These are phyloP conservation scores for Vulpes ferrilata DNA, from an alignment of 2,113 vertebrate genomes.

Conservation along the genomic window DNA sequence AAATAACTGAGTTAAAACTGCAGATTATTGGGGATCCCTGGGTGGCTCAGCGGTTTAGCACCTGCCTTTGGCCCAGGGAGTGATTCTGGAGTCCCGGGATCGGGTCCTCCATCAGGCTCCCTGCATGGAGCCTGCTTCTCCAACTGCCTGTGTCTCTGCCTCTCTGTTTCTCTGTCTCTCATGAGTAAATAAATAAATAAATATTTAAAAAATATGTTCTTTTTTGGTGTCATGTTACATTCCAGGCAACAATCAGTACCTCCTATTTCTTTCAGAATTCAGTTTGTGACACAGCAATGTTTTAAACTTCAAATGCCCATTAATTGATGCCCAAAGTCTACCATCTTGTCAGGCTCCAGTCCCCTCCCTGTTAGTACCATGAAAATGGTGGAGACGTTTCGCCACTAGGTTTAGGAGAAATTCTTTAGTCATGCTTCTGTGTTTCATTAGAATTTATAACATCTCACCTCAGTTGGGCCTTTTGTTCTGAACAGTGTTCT, in stretches of 20 bases:
- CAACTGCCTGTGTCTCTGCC: neutral
- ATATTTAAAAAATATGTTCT: neutral
- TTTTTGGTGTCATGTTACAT: neutral
- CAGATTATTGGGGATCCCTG: neutral
- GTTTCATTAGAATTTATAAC: neutral
- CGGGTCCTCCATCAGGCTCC: neutral
- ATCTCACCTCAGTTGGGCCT: neutral
- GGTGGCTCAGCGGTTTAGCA: neutral
- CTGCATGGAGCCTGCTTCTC: neutral
- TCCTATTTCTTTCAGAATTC: neutral
- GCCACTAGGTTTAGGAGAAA: neutral
- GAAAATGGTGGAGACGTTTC: neutral
- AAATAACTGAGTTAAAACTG: neutral
- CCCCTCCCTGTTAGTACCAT: neutral
- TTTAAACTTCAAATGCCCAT: neutral
- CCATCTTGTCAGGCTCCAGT: fast-evolving
- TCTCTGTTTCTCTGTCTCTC: neutral
- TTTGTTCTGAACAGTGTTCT: neutral
- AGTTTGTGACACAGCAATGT: neutral
- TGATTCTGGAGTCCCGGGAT: neutral
- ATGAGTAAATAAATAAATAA: too few relatives aligned
- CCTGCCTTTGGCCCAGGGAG: neutral
- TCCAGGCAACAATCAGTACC: neutral
- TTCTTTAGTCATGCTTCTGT: neutral
- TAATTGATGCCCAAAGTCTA: neutral